Percentiles rank a stretch among this genome's conserved stretches.
Conservation (phyloP, 2,888 invertebrate species). For the Gerosis bhagava region DNA sequence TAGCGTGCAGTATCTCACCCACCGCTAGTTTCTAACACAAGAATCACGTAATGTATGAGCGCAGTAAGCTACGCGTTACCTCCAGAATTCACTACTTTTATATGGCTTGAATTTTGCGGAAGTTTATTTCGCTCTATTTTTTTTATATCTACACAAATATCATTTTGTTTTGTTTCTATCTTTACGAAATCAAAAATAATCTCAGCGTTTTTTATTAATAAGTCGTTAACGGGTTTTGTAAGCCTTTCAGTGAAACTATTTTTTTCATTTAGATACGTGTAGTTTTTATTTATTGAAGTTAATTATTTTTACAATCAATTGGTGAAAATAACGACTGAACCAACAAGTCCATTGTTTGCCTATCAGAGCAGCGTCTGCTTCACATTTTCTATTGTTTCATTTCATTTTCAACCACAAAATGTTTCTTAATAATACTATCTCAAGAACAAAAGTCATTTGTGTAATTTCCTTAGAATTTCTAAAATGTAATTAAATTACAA, state of each 20-base stretch:
- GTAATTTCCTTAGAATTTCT: slow-evolving; percentile 56
- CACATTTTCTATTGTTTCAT: too few relatives aligned
- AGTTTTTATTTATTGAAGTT: too few relatives aligned
- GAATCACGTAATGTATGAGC: slow-evolving; percentile 24
- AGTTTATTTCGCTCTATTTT: slow-evolving; percentile 13
- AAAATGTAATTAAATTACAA: slow-evolving; percentile 19
- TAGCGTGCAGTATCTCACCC: slow-evolving; percentile 17
- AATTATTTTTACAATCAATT: too few relatives aligned
- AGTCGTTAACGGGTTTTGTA: too few relatives aligned
- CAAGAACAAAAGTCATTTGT: slow-evolving; percentile 61
- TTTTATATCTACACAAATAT: slow-evolving; percentile 9
- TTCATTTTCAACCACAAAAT: too few relatives aligned
- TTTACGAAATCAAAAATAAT: not conserved
- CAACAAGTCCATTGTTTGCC: too few relatives aligned
- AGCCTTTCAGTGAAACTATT: too few relatives aligned
- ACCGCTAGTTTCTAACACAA: slow-evolving; percentile 13
- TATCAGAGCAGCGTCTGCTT: too few relatives aligned
- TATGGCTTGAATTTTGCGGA: slow-evolving; percentile 9
- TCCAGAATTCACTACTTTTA: slow-evolving; percentile 20
- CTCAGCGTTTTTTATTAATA: not conserved
- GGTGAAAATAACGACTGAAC: too few relatives aligned
- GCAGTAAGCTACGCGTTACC: slow-evolving; percentile 20
- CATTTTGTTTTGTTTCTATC: slow-evolving; percentile 19
- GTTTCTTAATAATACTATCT: too few relatives aligned
- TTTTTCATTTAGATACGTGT: too few relatives aligned